phyloP scores from a whole-genome alignment of 2,888 invertebrate genomes.

The Amiota mariae region DNA sequence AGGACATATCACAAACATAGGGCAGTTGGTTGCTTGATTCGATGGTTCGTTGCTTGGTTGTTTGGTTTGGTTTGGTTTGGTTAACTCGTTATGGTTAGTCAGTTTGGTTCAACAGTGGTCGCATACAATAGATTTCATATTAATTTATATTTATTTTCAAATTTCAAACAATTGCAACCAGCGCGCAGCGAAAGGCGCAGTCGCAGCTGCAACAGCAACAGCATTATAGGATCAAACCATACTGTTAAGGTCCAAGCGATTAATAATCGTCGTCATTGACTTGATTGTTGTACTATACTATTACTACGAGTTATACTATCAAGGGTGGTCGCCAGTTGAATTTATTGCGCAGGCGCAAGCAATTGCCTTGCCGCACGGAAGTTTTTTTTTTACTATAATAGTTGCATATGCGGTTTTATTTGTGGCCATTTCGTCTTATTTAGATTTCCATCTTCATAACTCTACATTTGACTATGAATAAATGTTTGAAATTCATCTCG shows the following conservation, averaged over 20 bases:
- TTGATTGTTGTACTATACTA: background rate
- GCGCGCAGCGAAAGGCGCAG: background rate
- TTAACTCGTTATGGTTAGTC: conserved; percentile 2
- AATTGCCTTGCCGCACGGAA: background rate
- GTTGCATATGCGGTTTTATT: conserved; percentile 12
- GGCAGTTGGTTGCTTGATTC: background rate
- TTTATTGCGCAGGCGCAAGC: conserved; percentile 19
- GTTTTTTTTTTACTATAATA: background rate
- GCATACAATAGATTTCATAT: conserved; percentile 29
- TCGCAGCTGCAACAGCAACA: background rate
- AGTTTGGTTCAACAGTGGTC: conserved; percentile 7
- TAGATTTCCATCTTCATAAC: conserved; percentile 27
- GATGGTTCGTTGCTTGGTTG: background rate
- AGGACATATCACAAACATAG: background rate
- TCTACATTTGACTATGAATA: conserved; percentile 51
- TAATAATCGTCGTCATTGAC: conserved; percentile 1
- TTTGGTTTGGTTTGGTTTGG: background rate
- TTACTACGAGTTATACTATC: background rate
- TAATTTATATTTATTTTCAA: conserved; percentile 30
- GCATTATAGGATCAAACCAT: background rate
- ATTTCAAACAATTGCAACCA: conserved; percentile 22
- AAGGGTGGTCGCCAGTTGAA: conserved; percentile 3
- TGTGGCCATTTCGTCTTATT: conserved; percentile 23
- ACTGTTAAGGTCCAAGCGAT: background rate
- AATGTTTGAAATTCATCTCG: conserved; percentile 38